Conservation (phyloP, 1,140 invertebrate genomes). For the Hylyphantes graminicola region DNA sequence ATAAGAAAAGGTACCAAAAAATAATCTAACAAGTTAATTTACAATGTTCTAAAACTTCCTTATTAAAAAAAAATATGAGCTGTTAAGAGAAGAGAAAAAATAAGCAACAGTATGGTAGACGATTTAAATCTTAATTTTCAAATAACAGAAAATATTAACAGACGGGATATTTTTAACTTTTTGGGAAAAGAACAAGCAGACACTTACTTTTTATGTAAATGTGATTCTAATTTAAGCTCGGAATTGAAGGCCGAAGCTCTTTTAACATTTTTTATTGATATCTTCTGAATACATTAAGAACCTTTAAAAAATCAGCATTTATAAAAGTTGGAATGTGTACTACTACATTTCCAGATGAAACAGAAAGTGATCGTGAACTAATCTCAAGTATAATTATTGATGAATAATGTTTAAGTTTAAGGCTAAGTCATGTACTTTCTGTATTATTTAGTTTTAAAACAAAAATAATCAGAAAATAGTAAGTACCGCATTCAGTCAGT, state of each 20-base stretch:
- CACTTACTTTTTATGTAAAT: conserved; percentile 14
- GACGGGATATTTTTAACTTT: too few species aligned
- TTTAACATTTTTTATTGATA: conserved; percentile 13
- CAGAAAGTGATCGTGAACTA: too few species aligned
- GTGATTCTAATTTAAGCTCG: conserved; percentile 21
- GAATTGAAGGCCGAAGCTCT: conserved; percentile 10
- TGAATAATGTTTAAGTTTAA: neutral
- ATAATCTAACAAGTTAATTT: too few species aligned
- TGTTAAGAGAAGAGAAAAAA: neutral
- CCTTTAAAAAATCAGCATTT: neutral
- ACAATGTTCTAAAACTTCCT: too few species aligned
- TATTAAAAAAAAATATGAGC: neutral
- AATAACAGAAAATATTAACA: too few species aligned
- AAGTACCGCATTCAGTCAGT: conserved; percentile 39
- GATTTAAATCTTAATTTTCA: too few species aligned
- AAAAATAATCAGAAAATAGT: conserved; percentile 4
- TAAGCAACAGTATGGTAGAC: too few species aligned
- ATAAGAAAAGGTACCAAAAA: too few species aligned
- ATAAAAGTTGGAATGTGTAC: neutral
- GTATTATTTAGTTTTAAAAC: conserved; percentile 20
- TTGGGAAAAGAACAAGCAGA: neutral
- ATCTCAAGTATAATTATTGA: neutral
- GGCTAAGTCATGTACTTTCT: neutral
- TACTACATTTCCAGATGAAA: conserved; percentile 18
- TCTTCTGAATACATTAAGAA: conserved; percentile 18